Conservation (phyloP, 2,888 invertebrate species). For the Diploptera punctata region DNA sequence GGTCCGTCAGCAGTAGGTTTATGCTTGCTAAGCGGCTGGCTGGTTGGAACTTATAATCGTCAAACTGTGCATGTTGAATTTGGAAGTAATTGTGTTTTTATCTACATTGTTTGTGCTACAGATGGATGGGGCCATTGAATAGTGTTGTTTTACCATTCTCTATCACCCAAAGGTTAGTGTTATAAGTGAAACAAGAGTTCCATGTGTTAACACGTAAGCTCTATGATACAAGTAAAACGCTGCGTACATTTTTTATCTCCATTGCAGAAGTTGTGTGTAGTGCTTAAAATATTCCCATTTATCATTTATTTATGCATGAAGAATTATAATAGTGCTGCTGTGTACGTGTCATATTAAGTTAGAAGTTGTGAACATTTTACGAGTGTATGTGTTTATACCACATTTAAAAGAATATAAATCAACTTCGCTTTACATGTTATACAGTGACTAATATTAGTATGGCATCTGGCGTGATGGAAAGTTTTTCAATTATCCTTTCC, state of each 20-base stretch:
- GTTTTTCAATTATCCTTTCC: no score
- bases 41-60: slow-evolving; percentile 32
- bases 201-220: neutral
- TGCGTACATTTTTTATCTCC: neutral
- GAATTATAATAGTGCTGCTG: no score
- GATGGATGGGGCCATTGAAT: slow-evolving; percentile 23
- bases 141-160: slow-evolving; percentile 14
- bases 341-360: no score
- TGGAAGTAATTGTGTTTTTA: slow-evolving; percentile 26
- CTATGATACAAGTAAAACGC: neutral
- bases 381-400: no score
- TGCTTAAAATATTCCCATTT: neutral
- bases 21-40: slow-evolving; percentile 41
- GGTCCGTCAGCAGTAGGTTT: slow-evolving; percentile 40
- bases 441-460: no score
- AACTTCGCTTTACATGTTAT: no score
- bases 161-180: slow-evolving; percentile 33
- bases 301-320: no score
- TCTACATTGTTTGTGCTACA: slow-evolving; percentile 33
- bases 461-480: no score
- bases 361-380: no score
- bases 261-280: neutral
- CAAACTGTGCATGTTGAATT: slow-evolving; percentile 20
- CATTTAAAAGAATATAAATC: no score
- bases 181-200: neutral